Base-by-base conservation (phyloP, 2,888 invertebrate species). In the Cataglyphis rosenhaueri region DNA sequence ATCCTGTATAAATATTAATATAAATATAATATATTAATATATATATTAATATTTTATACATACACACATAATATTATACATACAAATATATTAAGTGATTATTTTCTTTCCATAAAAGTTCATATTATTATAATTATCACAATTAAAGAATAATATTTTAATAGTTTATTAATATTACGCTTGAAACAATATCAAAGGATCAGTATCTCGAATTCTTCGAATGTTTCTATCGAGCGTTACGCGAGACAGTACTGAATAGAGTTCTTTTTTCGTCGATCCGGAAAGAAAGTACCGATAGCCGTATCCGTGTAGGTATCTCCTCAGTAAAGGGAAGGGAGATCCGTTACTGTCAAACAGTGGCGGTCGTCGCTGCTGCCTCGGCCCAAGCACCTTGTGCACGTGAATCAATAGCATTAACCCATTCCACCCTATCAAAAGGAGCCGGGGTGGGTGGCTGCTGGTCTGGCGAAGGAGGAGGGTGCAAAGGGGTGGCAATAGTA, bases 361-460 rank as follows among this genome's bases (percentile, higher is more conserved):
- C 92, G 91, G 90, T 86, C 88, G 89, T 87, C 89, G 86, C 85
- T 86, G 86, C 86, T 86, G 87, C 86, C 85, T 90, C 89, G 84
- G 85, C 85, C 88, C 85, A 87, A 89, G 86, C 89, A 90, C 86
- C 92, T 92, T 91, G 93, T 92, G 92, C 92, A 93, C 93, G 94
- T 94, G 94, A 94, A 94, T 94, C 94, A 94, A 94, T 94, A 94
- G 94, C 94, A 94, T 94, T 94, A 94, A 94, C 94, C 93, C 94
- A 93, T 94, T 94, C 94, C 93, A 93, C 89, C 91, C 92, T 93
- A 94, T 94, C 92, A 93, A 93, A 93, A 91, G 92, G 89, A 91
- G 92, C 78, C 90, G 91, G 88, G 83, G 78, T 79, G 89, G 86
- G 78, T 68, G 74, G 84, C 81, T 88, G 87, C 81, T 85, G 82